Percentiles rank a stretch among this genome's conserved stretches.
phyloP scores from a whole-genome alignment of 2,888 invertebrate genomes.

The Reticulitermes lucifugus region DNA sequence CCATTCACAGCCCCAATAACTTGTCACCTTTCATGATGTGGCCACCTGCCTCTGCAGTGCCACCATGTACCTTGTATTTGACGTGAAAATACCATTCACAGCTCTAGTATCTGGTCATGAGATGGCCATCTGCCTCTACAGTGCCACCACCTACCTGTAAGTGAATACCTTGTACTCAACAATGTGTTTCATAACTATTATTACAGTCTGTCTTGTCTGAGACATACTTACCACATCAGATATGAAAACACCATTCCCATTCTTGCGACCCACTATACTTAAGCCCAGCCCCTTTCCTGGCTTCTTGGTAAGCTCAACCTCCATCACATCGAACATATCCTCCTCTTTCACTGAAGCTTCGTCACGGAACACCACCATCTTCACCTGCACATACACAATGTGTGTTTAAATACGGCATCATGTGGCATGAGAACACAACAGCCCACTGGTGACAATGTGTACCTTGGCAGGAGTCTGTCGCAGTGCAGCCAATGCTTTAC shows the following conservation, averaged over 20 bases:
- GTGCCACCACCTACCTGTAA: constrained; percentile 86
- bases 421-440: too few relatives aligned
- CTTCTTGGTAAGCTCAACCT: constrained; percentile 88
- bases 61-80: too few relatives aligned
- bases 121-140: constrained; percentile 87
- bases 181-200: constrained; percentile 77
- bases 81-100: constrained; percentile 75
- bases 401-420: too few relatives aligned
- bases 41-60: too few relatives aligned
- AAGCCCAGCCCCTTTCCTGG: constrained; percentile 90
- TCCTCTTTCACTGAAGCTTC: constrained; percentile 70
- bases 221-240: constrained; percentile 85
- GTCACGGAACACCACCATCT: constrained; percentile 83
- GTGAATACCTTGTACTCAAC: constrained; percentile 63
- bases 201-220: not conserved
- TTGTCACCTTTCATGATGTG: too few relatives aligned
- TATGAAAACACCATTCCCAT: constrained; percentile 87
- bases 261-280: constrained; percentile 83
- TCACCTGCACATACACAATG: constrained; percentile 70
- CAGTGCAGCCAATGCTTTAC: constrained; percentile 84
- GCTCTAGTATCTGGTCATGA: constrained; percentile 77
- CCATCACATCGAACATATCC: constrained; percentile 76
- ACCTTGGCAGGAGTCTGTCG: constrained; percentile 85
- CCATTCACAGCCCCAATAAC: too few relatives aligned
- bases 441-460: constrained; percentile 38